phyloP scores from a whole-genome alignment of 2,113 vertebrate genomes.

The Microtus ochrogaster region DNA sequence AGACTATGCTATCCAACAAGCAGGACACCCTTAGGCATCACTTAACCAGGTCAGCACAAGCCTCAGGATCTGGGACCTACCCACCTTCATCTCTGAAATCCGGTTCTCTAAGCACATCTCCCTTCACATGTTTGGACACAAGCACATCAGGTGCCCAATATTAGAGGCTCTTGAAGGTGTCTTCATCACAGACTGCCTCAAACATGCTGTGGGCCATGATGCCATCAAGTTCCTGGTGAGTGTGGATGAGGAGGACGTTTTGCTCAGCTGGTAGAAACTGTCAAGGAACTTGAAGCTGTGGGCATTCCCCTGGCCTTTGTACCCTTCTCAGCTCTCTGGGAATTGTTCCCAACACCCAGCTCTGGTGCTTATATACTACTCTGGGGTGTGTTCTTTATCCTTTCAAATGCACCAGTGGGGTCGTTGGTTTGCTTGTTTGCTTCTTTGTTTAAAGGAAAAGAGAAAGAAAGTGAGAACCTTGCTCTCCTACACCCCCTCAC shows the following conservation, averaged over 20 bases:
- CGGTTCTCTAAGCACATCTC: not conserved
- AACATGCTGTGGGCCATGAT: not conserved
- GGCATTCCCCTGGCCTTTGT: not conserved
- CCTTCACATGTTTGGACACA: too few relatives aligned
- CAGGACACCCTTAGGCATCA: too few relatives aligned
- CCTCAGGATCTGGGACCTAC: too few relatives aligned
- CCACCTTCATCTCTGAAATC: too few relatives aligned
- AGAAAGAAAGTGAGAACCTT: not conserved
- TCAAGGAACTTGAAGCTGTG: not conserved
- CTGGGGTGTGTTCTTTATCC: not conserved
- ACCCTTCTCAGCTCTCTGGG: not conserved
- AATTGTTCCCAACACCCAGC: not conserved
- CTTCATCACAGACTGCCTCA: not conserved
- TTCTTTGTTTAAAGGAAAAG: not conserved
- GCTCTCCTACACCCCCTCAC: not conserved
- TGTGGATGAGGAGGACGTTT: not conserved
- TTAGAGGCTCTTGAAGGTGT: not conserved
- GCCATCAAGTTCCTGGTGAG: not conserved
- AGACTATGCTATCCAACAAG: too few relatives aligned
- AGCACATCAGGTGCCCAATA: not conserved
- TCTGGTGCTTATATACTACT: too few relatives aligned
- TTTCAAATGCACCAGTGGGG: not conserved
- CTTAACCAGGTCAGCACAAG: not conserved
- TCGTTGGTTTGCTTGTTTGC: not conserved
- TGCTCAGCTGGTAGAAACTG: not conserved